phyloP scores from a whole-genome alignment of 1,140 invertebrate genomes.

The Ephestia elutella region DNA sequence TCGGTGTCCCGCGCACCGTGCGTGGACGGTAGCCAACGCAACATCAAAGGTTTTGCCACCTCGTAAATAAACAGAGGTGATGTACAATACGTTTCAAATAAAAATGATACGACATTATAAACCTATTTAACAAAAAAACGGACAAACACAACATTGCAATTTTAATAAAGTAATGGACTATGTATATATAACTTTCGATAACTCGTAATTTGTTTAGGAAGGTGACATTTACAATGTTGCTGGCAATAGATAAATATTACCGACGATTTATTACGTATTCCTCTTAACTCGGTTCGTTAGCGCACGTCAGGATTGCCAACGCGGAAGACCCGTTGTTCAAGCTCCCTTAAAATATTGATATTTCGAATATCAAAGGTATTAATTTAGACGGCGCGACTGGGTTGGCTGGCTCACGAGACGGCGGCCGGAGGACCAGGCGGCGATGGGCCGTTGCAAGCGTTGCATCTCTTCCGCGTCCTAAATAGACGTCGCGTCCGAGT shows the following conservation, averaged over 20 bases:
- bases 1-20: conserved; percentile 10
- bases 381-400: conserved; percentile 55
- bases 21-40: conserved; percentile 54
- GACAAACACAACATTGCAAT: not conserved
- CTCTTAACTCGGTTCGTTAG: conserved; percentile 41
- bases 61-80: conserved; percentile 58
- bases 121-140: not conserved
- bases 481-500: conserved; percentile 63
- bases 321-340: conserved; percentile 59
- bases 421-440: conserved; percentile 36
- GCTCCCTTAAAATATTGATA: conserved; percentile 65
- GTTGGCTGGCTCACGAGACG: conserved; percentile 38
- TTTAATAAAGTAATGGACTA: not conserved
- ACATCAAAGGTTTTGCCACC: conserved; percentile 65
- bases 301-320: conserved; percentile 44
- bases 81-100: conserved; percentile 19
- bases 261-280: conserved; percentile 24
- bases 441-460: conserved; percentile 64
- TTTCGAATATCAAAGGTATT: conserved; percentile 69
- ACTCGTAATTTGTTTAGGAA: conserved; percentile 12
- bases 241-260: conserved; percentile 21
- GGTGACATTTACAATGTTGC: conserved; percentile 19
- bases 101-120: conserved; percentile 6
- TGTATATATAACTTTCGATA: not conserved
- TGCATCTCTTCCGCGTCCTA: conserved; percentile 68